Conservation (phyloP, 2,888 invertebrate genomes). For the Plutella xylostella region DNA sequence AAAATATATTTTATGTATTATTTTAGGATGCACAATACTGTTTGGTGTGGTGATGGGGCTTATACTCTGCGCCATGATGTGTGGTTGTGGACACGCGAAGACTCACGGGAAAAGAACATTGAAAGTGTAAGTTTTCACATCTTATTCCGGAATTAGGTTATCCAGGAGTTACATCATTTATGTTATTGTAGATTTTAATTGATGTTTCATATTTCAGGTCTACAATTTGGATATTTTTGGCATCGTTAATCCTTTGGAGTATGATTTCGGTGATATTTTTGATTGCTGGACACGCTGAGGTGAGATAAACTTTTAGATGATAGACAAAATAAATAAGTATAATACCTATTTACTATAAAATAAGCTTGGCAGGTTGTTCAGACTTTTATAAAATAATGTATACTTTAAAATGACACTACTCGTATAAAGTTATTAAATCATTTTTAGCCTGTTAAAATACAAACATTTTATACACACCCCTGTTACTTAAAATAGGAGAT, state of each 20-base stretch:
- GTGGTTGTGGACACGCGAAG: constrained; percentile 53
- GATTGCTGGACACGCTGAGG: constrained; percentile 75
- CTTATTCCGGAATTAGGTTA: not conserved
- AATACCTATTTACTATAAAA: not conserved
- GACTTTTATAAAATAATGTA: too few relatives aligned
- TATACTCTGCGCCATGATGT: constrained; percentile 59
- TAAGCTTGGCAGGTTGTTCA: too few relatives aligned
- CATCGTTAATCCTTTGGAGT: constrained; percentile 72
- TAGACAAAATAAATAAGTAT: not conserved
- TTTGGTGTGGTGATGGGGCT: constrained; percentile 56
- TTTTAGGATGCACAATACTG: constrained; percentile 44
- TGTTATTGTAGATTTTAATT: not conserved
- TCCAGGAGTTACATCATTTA: not conserved
- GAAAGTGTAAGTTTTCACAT: constrained; percentile 42
- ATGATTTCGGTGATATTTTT: constrained; percentile 69
- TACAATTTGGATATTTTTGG: constrained; percentile 66
- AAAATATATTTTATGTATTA: not conserved
- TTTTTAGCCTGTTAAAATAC: too few relatives aligned
- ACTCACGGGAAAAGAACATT: constrained; percentile 49
- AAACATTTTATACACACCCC: too few relatives aligned
- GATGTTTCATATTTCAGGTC: constrained; percentile 38
- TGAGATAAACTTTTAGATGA: constrained; percentile 24
- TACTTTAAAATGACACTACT: too few relatives aligned
- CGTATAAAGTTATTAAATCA: too few relatives aligned
- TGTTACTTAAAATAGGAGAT: too few relatives aligned